These are phyloP conservation scores for Antechinus stuartii DNA, from an alignment of 2,113 vertebrate genomes.

Conservation along the genomic window DNA sequence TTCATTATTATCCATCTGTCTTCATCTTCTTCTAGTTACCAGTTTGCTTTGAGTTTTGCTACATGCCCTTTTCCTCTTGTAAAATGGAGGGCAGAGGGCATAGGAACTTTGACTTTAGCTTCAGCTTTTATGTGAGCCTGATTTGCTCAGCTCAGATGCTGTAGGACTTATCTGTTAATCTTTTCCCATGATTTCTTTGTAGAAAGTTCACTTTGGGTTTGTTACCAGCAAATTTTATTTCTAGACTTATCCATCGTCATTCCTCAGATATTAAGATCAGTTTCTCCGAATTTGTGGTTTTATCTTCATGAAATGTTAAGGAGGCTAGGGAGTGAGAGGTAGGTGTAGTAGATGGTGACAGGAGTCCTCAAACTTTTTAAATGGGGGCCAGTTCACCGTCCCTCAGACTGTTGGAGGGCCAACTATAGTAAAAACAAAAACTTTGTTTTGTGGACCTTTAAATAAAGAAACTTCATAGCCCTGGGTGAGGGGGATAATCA, in stretches of 20 bases:
- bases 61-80: not conserved
- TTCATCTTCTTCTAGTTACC: not conserved
- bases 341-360: no score
- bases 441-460: no score
- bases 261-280: not conserved
- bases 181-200: not conserved
- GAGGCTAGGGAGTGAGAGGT: not conserved
- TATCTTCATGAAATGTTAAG: not conserved
- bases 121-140: not conserved
- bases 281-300: not conserved
- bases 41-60: not conserved
- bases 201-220: not conserved
- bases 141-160: not conserved
- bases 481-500: no score
- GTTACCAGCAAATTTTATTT: not conserved
- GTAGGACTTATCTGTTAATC: not conserved
- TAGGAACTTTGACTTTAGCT: not conserved
- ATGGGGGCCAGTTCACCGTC: no score
- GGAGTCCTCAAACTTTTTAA: no score
- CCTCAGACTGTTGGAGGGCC: no score
- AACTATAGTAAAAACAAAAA: no score
- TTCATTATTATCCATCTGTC: not conserved
- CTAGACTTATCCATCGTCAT: not conserved
- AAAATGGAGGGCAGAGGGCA: not conserved
- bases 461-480: no score